These are phyloP conservation scores for Pimephales promelas DNA, from an alignment of 2,113 vertebrate genomes.

Conservation along the genomic window DNA sequence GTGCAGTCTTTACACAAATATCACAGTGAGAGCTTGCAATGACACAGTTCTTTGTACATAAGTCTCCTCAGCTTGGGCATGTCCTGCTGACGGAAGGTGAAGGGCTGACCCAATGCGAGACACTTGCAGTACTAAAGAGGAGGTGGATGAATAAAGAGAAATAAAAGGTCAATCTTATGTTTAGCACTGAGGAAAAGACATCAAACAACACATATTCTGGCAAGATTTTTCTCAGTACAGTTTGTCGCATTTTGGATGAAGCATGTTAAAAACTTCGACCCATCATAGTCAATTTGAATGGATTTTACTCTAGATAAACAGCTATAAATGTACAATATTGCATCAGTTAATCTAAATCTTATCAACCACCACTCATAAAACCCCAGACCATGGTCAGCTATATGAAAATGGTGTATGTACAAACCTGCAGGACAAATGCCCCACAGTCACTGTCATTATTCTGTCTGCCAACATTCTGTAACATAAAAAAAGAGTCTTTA, in stretches of 20 bases:
- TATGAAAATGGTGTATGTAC: slow-evolving; percentile 41
- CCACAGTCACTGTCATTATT: slow-evolving; percentile 95
- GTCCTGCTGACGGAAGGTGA: slow-evolving; percentile 89
- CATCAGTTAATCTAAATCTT: background rate
- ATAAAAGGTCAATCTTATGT: background rate
- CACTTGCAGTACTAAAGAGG: slow-evolving; percentile 87
- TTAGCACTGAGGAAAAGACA: background rate
- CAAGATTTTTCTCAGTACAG: background rate
- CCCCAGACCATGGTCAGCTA: background rate
- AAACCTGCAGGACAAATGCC: slow-evolving; percentile 91
- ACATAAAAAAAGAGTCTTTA: slow-evolving; percentile 47
- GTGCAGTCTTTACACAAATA: slow-evolving; percentile 35
- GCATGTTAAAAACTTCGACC: too few relatives aligned
- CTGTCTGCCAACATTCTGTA: slow-evolving; percentile 89
- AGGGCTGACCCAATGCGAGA: slow-evolving; percentile 86
- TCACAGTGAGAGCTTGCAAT: slow-evolving; percentile 91
- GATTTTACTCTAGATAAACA: background rate
- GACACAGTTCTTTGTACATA: slow-evolving; percentile 96
- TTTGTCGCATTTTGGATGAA: too few relatives aligned
- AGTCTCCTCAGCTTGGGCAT: slow-evolving; percentile 90
- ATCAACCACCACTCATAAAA: background rate
- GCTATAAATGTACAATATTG: background rate
- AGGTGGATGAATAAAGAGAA: background rate
- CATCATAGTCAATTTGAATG: background rate
- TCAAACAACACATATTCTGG: background rate